These are phyloP conservation scores for Oceanodroma leucorhoa DNA, from an alignment of 2,797 vertebrate genomes.

Conservation along the genomic window DNA sequence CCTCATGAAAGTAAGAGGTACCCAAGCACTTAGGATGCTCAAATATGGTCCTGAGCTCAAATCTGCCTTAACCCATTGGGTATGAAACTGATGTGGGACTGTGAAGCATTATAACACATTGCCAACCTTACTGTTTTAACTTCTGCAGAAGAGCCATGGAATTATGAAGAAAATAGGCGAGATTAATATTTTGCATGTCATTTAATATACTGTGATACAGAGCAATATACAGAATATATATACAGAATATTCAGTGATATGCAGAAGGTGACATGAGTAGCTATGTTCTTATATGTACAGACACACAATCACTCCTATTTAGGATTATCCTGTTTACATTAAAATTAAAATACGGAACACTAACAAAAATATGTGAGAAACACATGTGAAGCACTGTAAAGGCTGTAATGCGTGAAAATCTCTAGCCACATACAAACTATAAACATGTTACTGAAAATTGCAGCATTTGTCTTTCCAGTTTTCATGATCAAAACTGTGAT, in stretches of 20 bases:
- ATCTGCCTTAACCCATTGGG: background rate
- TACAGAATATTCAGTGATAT: background rate
- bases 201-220: background rate
- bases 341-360: background rate
- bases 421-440: background rate
- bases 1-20: background rate
- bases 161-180: background rate
- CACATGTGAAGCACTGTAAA: background rate
- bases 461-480: conserved; percentile 25
- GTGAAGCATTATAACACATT: background rate
- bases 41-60: background rate
- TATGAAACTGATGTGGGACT: background rate
- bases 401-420: background rate
- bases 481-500: conserved; percentile 35
- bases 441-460: background rate
- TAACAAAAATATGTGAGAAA: background rate
- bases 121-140: background rate
- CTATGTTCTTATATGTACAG: background rate
- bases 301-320: background rate
- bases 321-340: background rate
- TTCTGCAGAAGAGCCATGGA: accelerated
- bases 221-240: background rate
- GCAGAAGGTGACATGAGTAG: background rate
- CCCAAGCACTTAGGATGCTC: background rate
- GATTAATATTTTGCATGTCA: background rate